phyloP scores from a whole-genome alignment of 1,140 invertebrate genomes.

The Harpegnathos saltator region DNA sequence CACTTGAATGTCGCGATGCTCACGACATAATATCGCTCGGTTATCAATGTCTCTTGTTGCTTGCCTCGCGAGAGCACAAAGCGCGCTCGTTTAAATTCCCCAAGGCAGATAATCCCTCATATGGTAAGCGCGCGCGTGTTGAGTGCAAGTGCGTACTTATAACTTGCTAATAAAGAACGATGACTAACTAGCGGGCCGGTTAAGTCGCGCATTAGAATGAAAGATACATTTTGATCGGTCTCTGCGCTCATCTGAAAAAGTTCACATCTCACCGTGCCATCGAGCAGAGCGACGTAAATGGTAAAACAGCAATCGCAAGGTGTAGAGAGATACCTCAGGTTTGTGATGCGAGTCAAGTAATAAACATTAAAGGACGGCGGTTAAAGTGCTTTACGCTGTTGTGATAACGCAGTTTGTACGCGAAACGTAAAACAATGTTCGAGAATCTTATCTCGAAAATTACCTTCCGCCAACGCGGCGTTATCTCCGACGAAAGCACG shows the following conservation, averaged over 20 bases:
- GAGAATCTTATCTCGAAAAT: conserved; percentile 55
- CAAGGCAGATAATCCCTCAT: conserved; percentile 37
- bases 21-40: not conserved
- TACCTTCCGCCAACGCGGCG: conserved; percentile 46
- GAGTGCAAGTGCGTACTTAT: not conserved
- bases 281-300: not conserved
- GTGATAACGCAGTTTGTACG: conserved; percentile 37
- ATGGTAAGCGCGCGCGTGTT: not conserved
- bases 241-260: not conserved
- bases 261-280: not conserved
- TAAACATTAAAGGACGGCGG: conserved; percentile 15
- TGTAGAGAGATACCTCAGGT: not conserved
- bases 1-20: conserved; percentile 14
- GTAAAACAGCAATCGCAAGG: conserved; percentile 7
- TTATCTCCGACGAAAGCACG: conserved; percentile 58
- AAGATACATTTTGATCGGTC: not conserved
- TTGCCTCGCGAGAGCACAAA: conserved; percentile 20
- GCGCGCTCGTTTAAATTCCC: conserved; percentile 40
- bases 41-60: conserved; percentile 47
- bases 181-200: not conserved
- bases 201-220: not conserved
- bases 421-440: conserved; percentile 54
- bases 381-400: conserved; percentile 8
- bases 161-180: conserved; percentile 46
- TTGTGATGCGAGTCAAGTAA: conserved; percentile 18